Percentiles rank a stretch among this genome's conserved stretches.
phyloP scores from a whole-genome alignment of 2,113 vertebrate species.

The Mirza zaza region DNA sequence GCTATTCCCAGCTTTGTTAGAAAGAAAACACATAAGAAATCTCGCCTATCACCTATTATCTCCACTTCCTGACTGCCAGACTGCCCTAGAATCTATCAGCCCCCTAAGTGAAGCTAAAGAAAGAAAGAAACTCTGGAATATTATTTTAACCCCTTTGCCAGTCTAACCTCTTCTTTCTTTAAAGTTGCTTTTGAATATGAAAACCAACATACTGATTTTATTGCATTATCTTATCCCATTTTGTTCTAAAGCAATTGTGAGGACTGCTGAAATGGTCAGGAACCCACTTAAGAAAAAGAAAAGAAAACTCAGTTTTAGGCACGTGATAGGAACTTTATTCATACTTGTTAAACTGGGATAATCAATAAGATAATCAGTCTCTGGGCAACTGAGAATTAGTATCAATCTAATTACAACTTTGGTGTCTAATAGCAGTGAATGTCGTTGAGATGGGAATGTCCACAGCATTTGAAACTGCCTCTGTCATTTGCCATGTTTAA shows the following conservation, averaged over 20 bases:
- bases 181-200: background rate
- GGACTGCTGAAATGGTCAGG: background rate
- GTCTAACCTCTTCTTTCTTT: background rate
- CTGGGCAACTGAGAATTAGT: background rate
- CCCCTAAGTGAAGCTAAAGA: background rate
- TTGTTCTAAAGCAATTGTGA: background rate
- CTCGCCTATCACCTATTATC: background rate
- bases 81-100: background rate
- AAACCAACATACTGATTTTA: background rate
- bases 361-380: background rate
- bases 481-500: conserved; percentile 3
- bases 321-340: background rate
- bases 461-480: background rate
- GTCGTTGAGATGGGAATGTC: background rate
- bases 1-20: background rate
- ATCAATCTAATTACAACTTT: background rate
- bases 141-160: background rate
- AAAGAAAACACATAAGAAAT: background rate
- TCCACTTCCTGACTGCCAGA: background rate
- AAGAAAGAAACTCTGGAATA: background rate
- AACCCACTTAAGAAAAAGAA: background rate
- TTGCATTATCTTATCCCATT: background rate
- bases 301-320: background rate
- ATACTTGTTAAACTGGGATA: background rate
- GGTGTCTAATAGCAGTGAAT: background rate